Conservation (phyloP, 2,888 invertebrate genomes). For the Synergus japonicus region DNA sequence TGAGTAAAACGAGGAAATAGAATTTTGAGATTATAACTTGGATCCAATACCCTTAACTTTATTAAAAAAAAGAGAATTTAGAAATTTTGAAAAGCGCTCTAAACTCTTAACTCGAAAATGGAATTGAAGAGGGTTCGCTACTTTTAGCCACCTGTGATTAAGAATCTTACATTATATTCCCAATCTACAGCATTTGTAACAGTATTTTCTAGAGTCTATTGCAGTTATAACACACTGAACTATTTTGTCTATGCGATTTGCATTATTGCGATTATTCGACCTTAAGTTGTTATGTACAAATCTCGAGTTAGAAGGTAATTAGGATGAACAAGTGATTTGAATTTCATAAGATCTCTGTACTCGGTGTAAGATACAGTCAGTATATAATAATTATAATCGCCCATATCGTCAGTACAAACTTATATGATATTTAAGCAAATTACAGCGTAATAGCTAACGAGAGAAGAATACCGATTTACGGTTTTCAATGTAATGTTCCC, state of each 20-base stretch:
- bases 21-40: no score
- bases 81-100: neutral
- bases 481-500: neutral
- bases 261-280: constrained; percentile 11
- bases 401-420: constrained; percentile 11
- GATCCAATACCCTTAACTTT: no score
- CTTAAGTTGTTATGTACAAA: constrained; percentile 19
- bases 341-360: constrained; percentile 16
- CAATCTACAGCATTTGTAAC: constrained; percentile 30
- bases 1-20: no score
- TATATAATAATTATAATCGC: constrained; percentile 16
- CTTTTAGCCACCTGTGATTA: constrained; percentile 3
- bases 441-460: neutral
- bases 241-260: constrained; percentile 3
- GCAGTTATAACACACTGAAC: neutral
- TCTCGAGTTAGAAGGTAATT: neutral
- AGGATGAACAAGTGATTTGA: constrained; percentile 31
- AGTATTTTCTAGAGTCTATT: constrained; percentile 31
- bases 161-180: constrained; percentile 12
- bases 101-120: neutral
- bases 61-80: neutral
- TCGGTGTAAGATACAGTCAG: neutral
- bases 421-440: neutral
- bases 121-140: constrained; percentile 15
- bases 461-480: neutral